A percentile compares a stretch with the other conserved stretches of the same genome.
Conservation (phyloP, 2,113 vertebrate genomes). For the Albula goreensis region DNA sequence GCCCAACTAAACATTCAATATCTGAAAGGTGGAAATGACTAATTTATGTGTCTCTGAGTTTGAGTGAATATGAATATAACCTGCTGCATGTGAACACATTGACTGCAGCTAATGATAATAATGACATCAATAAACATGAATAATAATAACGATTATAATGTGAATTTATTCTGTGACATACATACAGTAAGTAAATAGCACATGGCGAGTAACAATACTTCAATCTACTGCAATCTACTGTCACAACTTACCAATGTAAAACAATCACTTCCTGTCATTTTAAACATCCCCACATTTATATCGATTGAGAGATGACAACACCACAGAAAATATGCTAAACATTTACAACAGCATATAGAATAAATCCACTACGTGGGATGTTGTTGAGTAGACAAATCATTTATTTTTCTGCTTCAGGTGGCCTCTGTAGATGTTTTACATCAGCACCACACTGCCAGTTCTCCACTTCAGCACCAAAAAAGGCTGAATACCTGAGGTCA, state of each 20-base stretch:
- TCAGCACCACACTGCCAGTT: neutral
- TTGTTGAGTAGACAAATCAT: neutral
- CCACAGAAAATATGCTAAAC: neutral
- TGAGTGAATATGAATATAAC: neutral
- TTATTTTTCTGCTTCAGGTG: neutral
- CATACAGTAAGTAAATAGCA: neutral
- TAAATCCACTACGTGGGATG: neutral
- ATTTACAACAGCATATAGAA: constrained; percentile 43
- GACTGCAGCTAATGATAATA: neutral
- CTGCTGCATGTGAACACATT: neutral
- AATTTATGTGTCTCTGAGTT: neutral
- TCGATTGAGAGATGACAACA: neutral
- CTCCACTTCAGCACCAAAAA: neutral
- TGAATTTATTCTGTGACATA: too few species aligned
- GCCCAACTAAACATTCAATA: too few species aligned
- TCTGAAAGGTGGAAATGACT: neutral
- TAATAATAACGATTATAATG: too few species aligned
- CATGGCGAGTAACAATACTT: neutral
- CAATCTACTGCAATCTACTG: too few species aligned
- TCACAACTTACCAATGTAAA: neutral
- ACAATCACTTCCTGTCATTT: neutral
- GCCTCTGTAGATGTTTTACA: neutral
- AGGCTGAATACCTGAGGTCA: neutral
- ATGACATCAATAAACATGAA: too few species aligned
- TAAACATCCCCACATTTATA: neutral